These are phyloP conservation scores for Chironomus tepperi DNA, from an alignment of 1,140 invertebrate genomes.

Conservation along the genomic window DNA sequence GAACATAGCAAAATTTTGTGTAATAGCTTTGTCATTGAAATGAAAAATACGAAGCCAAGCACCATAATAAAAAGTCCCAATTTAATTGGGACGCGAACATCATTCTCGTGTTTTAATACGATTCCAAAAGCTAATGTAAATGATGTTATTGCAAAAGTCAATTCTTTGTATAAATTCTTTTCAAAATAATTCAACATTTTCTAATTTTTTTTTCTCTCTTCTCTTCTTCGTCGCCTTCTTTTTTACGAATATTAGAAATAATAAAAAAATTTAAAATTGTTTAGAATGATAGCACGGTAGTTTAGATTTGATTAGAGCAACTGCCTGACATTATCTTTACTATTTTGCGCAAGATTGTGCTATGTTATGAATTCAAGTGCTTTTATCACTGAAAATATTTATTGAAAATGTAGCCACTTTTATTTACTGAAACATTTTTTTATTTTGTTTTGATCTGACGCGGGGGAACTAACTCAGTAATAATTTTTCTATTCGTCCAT, in stretches of 20 bases:
- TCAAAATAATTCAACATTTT: not conserved
- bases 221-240: not conserved
- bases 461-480: not conserved
- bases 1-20: constrained; percentile 50
- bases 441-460: not conserved
- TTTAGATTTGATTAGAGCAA: not conserved
- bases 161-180: not conserved
- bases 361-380: not conserved
- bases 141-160: not conserved
- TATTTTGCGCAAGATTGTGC: not conserved
- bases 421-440: not conserved
- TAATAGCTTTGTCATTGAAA: constrained; percentile 50
- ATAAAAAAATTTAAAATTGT: too few relatives aligned
- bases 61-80: constrained; percentile 47
- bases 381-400: not conserved
- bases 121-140: not conserved
- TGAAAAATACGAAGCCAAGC: constrained; percentile 53
- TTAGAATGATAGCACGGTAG: not conserved
- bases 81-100: constrained; percentile 43
- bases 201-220: not conserved
- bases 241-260: too few relatives aligned
- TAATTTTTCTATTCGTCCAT: not conserved
- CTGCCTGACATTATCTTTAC: not conserved
- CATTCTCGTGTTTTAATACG: not conserved
- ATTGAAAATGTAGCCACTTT: not conserved